Base-by-base conservation (phyloP, 1,140 invertebrate genomes). In the Proales similis region DNA sequence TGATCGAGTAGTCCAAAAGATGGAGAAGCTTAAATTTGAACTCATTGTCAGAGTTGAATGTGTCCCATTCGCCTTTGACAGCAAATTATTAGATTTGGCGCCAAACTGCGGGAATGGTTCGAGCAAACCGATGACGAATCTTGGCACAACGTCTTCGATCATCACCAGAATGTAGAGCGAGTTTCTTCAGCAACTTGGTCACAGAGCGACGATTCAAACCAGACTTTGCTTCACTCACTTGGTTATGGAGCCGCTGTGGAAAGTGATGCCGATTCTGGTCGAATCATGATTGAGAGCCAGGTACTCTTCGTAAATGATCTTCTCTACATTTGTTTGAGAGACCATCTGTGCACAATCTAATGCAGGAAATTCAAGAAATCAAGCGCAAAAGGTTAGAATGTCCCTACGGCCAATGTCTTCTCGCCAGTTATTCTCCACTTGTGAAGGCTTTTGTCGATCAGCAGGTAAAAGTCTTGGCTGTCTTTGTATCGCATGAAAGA, bases 231-330 rank as follows among this genome's bases (percentile, higher is more conserved):
- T 47, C 19, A 46, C 27, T 46, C 12, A 57, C 51, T 42, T 57
- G 4, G 51, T 57, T 22, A 57, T 57, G 11, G 38, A 0, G 45
- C 51, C 39, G 24, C 45, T 42, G 7, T 57, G 51, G 32, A 57
- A 57, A 42, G 17, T 26, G 12, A 57, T 57, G 4, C 9, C 32
- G 14, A 57, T 39, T 57, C 51, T 42, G 29, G 29, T 29, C n/a
- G 51, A 57, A 14, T 57, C 36, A 1, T 29, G 14, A 57, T 57
- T 57, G 24, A 42, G 51, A 12, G 19, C 51, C 12, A 57, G 27
- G 20, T 57, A 57, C 45, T 57, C 51, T 57, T 57, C 51, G 45
- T 57, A 42, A 43, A 57, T 42, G n/a, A 57, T 9, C 45, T 57
- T 57, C 11, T 57, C 51, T 17, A 57, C 30, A 24, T 26, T 36